Conservation (phyloP, 2,888 invertebrate species). For the Phasia obesa region DNA sequence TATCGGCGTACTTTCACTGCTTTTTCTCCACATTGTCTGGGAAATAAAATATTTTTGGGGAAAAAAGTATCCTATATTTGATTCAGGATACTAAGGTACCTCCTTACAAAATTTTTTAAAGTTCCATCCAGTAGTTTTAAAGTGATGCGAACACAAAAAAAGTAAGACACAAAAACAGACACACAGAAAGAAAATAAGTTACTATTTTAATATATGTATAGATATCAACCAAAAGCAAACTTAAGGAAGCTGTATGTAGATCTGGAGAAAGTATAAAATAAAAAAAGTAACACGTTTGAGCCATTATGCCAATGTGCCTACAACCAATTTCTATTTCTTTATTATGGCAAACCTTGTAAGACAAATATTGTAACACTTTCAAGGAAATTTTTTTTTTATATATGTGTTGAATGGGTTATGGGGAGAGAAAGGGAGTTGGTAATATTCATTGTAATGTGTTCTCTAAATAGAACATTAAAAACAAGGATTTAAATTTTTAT, state of each 20-base stretch:
- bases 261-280: conserved; percentile 31
- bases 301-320: conserved; percentile 68
- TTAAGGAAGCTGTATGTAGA: neutral
- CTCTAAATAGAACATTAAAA: neutral
- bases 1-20: no score
- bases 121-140: no score
- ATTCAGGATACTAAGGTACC: no score
- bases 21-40: no score
- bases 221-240: no score
- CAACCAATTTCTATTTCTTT: conserved; percentile 45
- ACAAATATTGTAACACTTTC: conserved; percentile 32
- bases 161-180: no score
- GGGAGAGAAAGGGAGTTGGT: neutral
- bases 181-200: no score
- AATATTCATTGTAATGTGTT: neutral
- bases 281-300: conserved; percentile 66
- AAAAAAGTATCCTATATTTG: no score
- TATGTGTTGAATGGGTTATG: neutral
- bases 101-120: no score
- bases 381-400: neutral
- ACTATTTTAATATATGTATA: no score
- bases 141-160: neutral
- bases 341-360: conserved; percentile 23
- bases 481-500: neutral
- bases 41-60: no score